These are phyloP conservation scores for Cancer borealis DNA, from an alignment of 2,888 invertebrate species.

Conservation along the genomic window DNA sequence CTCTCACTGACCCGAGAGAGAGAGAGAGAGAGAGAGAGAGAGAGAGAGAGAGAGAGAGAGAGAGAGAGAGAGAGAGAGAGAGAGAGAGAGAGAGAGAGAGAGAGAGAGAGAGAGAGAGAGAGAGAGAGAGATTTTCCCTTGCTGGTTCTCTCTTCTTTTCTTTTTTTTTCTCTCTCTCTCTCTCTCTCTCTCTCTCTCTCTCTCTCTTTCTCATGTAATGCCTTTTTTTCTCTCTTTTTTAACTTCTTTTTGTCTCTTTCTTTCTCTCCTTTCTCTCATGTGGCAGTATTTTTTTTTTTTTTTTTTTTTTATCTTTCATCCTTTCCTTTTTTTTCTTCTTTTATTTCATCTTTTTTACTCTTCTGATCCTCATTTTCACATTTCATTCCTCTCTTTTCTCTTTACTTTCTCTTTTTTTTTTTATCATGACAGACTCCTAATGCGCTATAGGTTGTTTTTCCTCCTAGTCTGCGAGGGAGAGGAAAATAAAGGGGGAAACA, in stretches of 20 bases:
- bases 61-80: slow-evolving; percentile 42
- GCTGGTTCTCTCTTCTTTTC: too few relatives aligned
- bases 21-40: slow-evolving; percentile 4
- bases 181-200: background rate
- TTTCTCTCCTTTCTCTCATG: background rate
- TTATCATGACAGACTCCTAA: too few relatives aligned
- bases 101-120: slow-evolving; percentile 42
- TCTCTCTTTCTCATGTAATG: background rate
- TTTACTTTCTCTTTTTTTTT: too few relatives aligned
- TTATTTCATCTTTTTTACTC: too few relatives aligned
- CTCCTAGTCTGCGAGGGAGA: background rate
- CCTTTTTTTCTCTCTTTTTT: too few relatives aligned
- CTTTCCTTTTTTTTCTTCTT: too few relatives aligned
- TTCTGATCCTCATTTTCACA: too few relatives aligned
- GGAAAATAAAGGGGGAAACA: background rate
- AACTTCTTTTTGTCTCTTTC: background rate
- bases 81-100: slow-evolving; percentile 31
- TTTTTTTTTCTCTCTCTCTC: too few relatives aligned
- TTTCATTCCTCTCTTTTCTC: too few relatives aligned
- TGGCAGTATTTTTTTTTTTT: background rate
- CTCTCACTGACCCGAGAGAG: too few relatives aligned
- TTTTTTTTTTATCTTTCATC: too few relatives aligned
- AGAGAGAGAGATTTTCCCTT: background rate
- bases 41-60: slow-evolving; percentile 42
- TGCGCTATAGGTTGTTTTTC: too few relatives aligned